A percentile compares a stretch with the other conserved stretches of the same genome.
These are phyloP conservation scores for Neomorphus geoffroyi DNA, from an alignment of 2,797 vertebrate genomes.

Conservation along the genomic window DNA sequence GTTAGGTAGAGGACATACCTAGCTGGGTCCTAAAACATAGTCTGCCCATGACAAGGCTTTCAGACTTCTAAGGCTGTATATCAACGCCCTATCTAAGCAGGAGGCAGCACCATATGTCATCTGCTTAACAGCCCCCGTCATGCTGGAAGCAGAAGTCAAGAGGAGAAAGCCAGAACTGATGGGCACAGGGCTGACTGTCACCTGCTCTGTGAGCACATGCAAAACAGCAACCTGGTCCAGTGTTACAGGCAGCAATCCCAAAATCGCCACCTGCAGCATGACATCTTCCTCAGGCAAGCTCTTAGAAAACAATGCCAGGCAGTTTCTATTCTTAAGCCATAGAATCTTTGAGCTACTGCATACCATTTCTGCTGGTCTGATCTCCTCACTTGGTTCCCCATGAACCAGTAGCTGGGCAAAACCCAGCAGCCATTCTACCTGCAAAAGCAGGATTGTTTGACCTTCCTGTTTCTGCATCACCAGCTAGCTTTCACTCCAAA, in stretches of 20 bases:
- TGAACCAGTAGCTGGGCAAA: neutral
- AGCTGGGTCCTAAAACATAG: neutral
- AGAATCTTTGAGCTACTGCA: neutral
- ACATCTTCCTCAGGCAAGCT: neutral
- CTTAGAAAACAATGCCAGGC: neutral
- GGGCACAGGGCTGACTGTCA: neutral
- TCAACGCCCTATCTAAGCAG: neutral
- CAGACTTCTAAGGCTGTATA: neutral
- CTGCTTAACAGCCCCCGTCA: neutral
- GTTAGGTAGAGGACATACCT: neutral
- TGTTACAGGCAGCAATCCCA: neutral
- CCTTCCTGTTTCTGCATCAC: neutral
- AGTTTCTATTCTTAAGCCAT: neutral
- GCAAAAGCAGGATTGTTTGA: neutral
- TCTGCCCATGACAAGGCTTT: neutral
- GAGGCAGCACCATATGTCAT: neutral
- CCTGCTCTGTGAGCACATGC: neutral
- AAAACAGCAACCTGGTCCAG: neutral
- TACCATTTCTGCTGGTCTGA: neutral
- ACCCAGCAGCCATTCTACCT: neutral
- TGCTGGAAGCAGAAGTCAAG: neutral
- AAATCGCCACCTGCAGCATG: conserved; percentile 17
- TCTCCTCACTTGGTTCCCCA: neutral
- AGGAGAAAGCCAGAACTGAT: neutral
- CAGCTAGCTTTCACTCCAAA: neutral